A percentile compares a stretch with the other conserved stretches of the same genome.
Evolutionary conservation across 2,797 vertebrate genomes (phyloP).

Genomic region (Cephalopachus bancanus): DNA sequence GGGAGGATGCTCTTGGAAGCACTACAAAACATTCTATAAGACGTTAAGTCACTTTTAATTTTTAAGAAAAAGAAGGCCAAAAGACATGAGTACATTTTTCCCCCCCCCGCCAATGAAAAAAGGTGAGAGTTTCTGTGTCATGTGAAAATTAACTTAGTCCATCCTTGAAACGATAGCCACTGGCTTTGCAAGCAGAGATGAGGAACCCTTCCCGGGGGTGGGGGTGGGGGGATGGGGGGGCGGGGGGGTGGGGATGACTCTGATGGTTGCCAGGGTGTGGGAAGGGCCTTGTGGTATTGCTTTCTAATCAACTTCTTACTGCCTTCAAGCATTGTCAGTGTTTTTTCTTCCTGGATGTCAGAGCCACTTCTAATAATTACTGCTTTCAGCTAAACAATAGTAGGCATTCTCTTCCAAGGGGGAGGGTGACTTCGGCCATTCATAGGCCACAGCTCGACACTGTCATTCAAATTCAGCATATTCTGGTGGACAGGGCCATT

Average conservation of each 20-base stretch:
- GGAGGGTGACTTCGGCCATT: conserved; percentile 60
- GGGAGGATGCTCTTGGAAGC: not conserved
- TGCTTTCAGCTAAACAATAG: conserved; percentile 73
- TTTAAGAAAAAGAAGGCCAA: conserved; percentile 40
- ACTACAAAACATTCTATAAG: not conserved
- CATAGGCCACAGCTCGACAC: conserved; percentile 23
- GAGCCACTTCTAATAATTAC: conserved; percentile 73
- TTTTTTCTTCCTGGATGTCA: conserved; percentile 62
- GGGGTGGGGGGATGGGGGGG: no score
- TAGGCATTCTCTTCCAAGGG: conserved; percentile 57
- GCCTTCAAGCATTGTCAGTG: not conserved
- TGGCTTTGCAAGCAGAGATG: not conserved
- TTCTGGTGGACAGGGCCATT: conserved; percentile 59
- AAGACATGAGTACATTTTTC: not conserved
- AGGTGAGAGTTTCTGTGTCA: not conserved
- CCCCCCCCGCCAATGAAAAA: not conserved
- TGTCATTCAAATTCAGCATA: conserved; percentile 47
- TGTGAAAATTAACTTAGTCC: not conserved
- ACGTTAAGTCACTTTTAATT: not conserved
- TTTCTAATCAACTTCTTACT: conserved; percentile 57
- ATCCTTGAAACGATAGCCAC: not conserved
- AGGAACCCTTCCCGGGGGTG: no score
- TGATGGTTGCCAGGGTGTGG: not conserved
- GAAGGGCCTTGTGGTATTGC: not conserved
- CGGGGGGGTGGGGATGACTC: not conserved